A percentile compares a stretch with the other conserved stretches of the same genome.
phyloP scores from a whole-genome alignment of 2,888 invertebrate genomes.

The Leistus spinibarbis region DNA sequence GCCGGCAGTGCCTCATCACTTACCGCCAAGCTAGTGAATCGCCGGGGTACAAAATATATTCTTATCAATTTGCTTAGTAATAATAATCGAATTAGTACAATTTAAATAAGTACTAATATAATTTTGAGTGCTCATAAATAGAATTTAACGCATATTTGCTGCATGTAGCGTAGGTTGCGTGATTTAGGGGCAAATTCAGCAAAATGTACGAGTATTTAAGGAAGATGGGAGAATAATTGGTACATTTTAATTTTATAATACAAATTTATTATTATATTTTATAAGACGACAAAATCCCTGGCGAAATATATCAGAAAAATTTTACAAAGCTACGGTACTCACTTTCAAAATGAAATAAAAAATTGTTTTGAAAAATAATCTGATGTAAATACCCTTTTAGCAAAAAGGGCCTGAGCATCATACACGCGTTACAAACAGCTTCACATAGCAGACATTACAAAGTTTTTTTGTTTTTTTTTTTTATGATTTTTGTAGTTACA shows the following conservation, averaged over 20 bases:
- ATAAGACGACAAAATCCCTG: slow-evolving; percentile 73
- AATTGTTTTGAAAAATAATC: slow-evolving; percentile 40
- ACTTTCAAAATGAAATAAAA: slow-evolving; percentile 48
- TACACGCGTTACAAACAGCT: slow-evolving; percentile 36
- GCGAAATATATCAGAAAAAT: slow-evolving; percentile 69
- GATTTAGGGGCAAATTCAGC: neutral
- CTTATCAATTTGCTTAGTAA: too few relatives aligned
- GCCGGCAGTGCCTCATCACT: too few relatives aligned
- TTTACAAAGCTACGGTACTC: slow-evolving; percentile 69
- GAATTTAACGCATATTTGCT: too few relatives aligned
- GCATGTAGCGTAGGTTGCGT: too few relatives aligned
- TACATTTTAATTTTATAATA: slow-evolving; percentile 61
- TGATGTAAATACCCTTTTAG: slow-evolving; percentile 39
- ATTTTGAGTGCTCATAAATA: too few relatives aligned
- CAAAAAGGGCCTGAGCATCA: slow-evolving; percentile 37
- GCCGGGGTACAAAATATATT: too few relatives aligned
- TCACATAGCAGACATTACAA: slow-evolving; percentile 38
- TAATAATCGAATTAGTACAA: too few relatives aligned
- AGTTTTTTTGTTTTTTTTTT: slow-evolving; percentile 19
- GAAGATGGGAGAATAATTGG: neutral
- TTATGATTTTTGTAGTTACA: neutral
- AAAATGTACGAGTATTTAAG: neutral
- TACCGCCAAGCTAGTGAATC: too few relatives aligned
- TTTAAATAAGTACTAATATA: too few relatives aligned
- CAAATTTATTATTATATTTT: slow-evolving; percentile 68